Evolutionary conservation across 2,888 invertebrate species (phyloP).

Genomic region (Pyrgus malvae): DNA sequence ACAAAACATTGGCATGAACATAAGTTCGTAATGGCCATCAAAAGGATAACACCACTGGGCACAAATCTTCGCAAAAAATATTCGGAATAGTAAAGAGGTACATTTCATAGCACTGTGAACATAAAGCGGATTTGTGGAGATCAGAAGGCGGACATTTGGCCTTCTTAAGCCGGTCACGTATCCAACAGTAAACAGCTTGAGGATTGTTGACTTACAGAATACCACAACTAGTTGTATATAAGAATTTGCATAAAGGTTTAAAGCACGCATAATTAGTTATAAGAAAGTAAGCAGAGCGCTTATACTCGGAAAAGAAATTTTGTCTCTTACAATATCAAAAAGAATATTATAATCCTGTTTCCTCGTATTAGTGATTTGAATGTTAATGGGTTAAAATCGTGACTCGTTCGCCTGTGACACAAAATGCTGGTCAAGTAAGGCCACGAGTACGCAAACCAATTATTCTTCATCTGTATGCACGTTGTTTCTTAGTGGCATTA

Average conservation of each 20-base stretch:
- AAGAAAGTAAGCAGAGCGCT: constrained; percentile 1
- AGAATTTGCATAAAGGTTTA: constrained; percentile 20
- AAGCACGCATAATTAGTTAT: not conserved
- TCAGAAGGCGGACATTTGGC: constrained; percentile 27
- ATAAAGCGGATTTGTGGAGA: constrained; percentile 37
- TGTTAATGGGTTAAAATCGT: constrained; percentile 66
- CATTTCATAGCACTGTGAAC: constrained; percentile 32
- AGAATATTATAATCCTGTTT: constrained; percentile 46
- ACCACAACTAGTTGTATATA: constrained; percentile 12
- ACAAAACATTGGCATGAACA: not conserved
- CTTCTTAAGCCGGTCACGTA: constrained; percentile 31
- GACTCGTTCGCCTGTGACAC: constrained; percentile 52
- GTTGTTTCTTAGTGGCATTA: constrained; percentile 29
- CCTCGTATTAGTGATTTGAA: constrained; percentile 52
- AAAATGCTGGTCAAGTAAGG: constrained; percentile 66
- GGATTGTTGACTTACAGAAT: constrained; percentile 25
- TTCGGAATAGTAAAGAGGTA: constrained; percentile 39
- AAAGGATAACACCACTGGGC: constrained; percentile 38
- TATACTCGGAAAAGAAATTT: not conserved
- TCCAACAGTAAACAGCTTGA: constrained; percentile 25
- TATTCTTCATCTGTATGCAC: constrained; percentile 55
- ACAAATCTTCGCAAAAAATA: constrained; percentile 36
- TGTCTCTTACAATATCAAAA: constrained; percentile 44
- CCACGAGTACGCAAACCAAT: constrained; percentile 44
- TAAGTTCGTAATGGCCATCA: constrained; percentile 42